These are phyloP conservation scores for Xiphorhynchus elegans DNA, from an alignment of 2,113 vertebrate genomes.

Conservation along the genomic window DNA sequence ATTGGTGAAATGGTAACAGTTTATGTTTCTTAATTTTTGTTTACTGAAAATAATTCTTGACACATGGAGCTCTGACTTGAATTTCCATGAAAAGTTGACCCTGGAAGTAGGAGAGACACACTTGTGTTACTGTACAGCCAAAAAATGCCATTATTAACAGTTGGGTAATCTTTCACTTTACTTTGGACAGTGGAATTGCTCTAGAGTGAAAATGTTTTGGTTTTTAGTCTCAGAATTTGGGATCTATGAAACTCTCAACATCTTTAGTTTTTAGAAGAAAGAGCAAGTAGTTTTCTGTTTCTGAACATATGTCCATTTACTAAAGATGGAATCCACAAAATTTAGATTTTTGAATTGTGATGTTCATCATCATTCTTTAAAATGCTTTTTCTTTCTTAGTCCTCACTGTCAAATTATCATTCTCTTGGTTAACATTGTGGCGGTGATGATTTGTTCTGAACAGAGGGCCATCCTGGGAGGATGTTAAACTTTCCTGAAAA, in stretches of 20 bases:
- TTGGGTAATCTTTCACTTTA: background rate
- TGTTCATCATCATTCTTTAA: background rate
- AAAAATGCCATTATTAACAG: background rate
- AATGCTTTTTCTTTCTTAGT: background rate
- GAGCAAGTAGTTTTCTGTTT: background rate
- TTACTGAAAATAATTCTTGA: constrained; percentile 38
- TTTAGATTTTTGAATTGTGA: background rate
- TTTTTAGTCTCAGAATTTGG: background rate
- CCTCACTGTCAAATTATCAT: background rate
- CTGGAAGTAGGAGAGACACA: background rate
- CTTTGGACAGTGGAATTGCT: background rate
- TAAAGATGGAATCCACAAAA: background rate
- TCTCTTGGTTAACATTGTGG: background rate
- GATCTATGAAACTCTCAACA: background rate
- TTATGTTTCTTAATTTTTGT: constrained; percentile 42
- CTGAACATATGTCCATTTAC: background rate
- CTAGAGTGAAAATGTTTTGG: background rate
- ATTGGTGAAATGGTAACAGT: constrained; percentile 37
- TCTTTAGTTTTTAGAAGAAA: background rate
- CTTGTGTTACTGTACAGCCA: background rate
- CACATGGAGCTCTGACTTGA: background rate
- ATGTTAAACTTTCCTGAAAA: background rate
- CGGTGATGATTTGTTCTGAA: background rate
- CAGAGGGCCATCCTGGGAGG: background rate
- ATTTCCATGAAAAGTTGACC: background rate